Base-by-base conservation (phyloP, 2,797 vertebrate genomes). In the Pagetopsis macropterus region DNA sequence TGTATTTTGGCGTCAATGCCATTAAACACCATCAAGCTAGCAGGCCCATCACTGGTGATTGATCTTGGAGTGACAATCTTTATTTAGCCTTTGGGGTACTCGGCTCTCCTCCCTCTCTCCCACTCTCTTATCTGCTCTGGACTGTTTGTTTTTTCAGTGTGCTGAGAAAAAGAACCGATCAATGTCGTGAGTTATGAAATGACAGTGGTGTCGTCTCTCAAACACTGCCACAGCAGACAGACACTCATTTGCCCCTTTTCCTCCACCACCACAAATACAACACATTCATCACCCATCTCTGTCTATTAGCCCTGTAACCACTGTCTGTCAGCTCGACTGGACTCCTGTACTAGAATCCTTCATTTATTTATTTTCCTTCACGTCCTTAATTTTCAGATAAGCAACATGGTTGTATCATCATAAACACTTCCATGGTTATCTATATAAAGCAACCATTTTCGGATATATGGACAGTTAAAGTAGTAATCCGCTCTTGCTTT, bases 161-260 rank as follows among this genome's bases (percentile, higher is more conserved):
- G 77, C 78, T 67, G 65, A 87, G 82, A 79, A 64, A 89, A 72
- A 87, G 58, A 73, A 69, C 62, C 72, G 89, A 95, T 95, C 94
- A 92, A 94, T 93, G 91, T 70, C 65, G 75, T 93, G 93, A 94
- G 87, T 94, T 94, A 95, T 95, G 93, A 93, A 93, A 91, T 91
- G 92, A 93, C 92, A 93, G 83, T 13, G 50, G 62, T 13, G 75
- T 72, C 12, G 79, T 91, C 90, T 92, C 87, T 93, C 90, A 91
- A 90, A 91, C 75, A 50, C 77, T 58, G 79, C 73, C 78, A 76
- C 65, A 43, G 67, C 63, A 73, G 83, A 87, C 81, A 85, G 77
- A 77, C 81, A 58, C 83, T 88, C 76, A 85, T 87, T 78, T 84
- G 65, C 57, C 68, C 70, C 62, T 72, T 72, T 67, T 69, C 75